These are phyloP conservation scores for Gobius niger DNA, from an alignment of 2,113 vertebrate species.

Conservation along the genomic window DNA sequence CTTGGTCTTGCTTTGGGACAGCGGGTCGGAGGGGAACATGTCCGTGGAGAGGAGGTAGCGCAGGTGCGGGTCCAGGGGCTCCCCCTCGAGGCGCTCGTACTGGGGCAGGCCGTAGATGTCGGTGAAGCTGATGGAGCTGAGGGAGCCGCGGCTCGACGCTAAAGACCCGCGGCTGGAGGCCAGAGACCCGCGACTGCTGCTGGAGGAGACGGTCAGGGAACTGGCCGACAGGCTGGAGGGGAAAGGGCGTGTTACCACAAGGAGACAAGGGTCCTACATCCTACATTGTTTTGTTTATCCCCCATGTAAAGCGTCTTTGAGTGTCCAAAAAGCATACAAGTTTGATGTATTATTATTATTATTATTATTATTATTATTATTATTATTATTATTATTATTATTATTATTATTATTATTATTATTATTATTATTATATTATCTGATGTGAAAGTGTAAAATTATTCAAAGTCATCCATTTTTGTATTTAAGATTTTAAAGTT, in stretches of 20 bases:
- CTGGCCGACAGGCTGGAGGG: conserved; percentile 88
- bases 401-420: no score
- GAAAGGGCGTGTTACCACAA: background rate
- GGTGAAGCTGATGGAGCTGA: conserved; percentile 95
- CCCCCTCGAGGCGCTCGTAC: conserved; percentile 85
- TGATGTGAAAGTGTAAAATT: no score
- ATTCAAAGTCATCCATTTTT: no score
- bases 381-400: no score
- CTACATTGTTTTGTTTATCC: no score
- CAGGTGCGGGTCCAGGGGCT: conserved; percentile 77
- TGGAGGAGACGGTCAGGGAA: conserved; percentile 92
- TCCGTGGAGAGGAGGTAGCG: conserved; percentile 86
- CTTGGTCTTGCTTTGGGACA: conserved; percentile 78
- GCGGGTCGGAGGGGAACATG: conserved; percentile 65
- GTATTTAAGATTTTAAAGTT: no score
- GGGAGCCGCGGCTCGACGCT: conserved; percentile 92
- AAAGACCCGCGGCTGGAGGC: conserved; percentile 93
- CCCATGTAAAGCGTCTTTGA: no score
- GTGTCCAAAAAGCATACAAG: no score
- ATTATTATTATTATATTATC: no score
- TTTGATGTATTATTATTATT: no score
- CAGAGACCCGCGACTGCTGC: conserved; percentile 93
- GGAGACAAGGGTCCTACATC: background rate
- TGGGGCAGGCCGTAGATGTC: conserved; percentile 97
- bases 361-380: no score